Conservation (phyloP, 2,797 vertebrate genomes). For the Epinephelus coioides region DNA sequence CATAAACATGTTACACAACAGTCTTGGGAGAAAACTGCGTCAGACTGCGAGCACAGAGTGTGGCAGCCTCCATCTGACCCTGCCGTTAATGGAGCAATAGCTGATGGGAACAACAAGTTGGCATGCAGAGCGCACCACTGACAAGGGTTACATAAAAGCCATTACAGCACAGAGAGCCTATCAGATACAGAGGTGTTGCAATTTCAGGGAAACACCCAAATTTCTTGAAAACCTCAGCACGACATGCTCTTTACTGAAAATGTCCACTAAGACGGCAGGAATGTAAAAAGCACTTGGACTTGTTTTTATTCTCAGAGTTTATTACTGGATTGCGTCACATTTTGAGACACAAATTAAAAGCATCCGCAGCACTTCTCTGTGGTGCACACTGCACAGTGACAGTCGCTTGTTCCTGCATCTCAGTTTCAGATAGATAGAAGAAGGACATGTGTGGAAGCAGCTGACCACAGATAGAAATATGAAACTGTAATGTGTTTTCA, state of each 20-base stretch:
- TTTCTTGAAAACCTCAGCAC: conserved; percentile 14
- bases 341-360: background rate
- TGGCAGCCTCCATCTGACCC: conserved; percentile 53
- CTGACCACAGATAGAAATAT: conserved; percentile 37
- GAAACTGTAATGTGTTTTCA: conserved; percentile 37
- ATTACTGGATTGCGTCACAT: too few species aligned
- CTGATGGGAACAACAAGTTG: conserved; percentile 58
- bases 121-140: conserved; percentile 39
- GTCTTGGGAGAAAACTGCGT: conserved; percentile 52
- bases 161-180: conserved; percentile 26
- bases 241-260: background rate
- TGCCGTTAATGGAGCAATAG: conserved; percentile 54
- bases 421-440: conserved; percentile 20
- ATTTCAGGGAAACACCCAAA: conserved; percentile 29
- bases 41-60: conserved; percentile 40
- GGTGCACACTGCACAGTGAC: too few species aligned
- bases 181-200: conserved; percentile 46
- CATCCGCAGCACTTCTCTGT: conserved; percentile 1
- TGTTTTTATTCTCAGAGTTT: background rate
- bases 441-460: conserved; percentile 3
- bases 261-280: background rate
- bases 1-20: conserved; percentile 76
- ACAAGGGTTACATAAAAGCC: conserved; percentile 66
- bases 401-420: background rate
- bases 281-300: background rate